Evolutionary conservation across 2,113 vertebrate genomes (phyloP), one percentile per base, ranked within the genome.

Genomic region (Silurus meridionalis): DNA sequence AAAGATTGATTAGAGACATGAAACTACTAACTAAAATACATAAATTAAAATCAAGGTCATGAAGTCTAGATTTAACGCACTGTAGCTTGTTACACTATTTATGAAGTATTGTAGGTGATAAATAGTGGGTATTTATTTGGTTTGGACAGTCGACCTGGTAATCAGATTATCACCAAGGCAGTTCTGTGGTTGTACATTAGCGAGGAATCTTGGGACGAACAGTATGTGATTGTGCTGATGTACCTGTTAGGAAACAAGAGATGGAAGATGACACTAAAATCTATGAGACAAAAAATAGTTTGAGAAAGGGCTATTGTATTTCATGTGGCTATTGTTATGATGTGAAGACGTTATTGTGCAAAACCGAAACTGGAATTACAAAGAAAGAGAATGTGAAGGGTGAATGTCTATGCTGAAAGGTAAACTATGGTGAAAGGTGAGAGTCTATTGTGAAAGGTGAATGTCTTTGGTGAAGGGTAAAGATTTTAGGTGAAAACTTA

Each of bases 261-360:
- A 60, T 80, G 66, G 83, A 67, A 77, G 75, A 82, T 77, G 67
- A 80, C 80, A 74, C 85, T 57, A 50, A 72, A 87, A 72, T n/a
- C 64, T 82, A 67, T 83, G 74, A 86, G 58, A 82, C 17, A 85
- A 61, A 57, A 83, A 78, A 85, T 37, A 53, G 55, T 69, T 83
- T 85, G 77, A 87, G 84, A 72, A 90, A 83, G 48, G 66, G 57
- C 80, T 87, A 52, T 79, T 87, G 69, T 82, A 57, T n/a, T 52
- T 82, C 60, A 74, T 63, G 53, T 83, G 84, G 71, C 60, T 55
- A 84, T 86, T 84, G 83, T 82, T 74, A 82, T 37, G 53, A 87
- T 11, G 28, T 37, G 52, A 25, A 85, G 78, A 84, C 78, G 86
- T 87, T 55, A 85, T 85, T 75, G 19, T 71, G 50, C 78, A 83